These are phyloP conservation scores for Alethe diademata DNA, from an alignment of 2,113 vertebrate genomes.

Conservation along the genomic window DNA sequence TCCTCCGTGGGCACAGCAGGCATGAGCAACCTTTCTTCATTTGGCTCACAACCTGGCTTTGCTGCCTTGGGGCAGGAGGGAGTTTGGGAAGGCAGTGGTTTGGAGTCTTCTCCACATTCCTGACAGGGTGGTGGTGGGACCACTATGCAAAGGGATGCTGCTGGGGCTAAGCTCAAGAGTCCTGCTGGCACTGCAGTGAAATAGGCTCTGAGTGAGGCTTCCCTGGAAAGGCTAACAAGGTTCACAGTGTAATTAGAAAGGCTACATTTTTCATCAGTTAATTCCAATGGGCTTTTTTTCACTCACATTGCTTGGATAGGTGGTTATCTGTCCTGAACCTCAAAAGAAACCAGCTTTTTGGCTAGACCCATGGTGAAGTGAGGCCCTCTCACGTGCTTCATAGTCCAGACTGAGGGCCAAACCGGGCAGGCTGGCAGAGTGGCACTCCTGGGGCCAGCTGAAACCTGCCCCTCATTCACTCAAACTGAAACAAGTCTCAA, in stretches of 20 bases:
- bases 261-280: background rate
- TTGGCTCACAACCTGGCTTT: background rate
- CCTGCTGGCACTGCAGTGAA: background rate
- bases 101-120: background rate
- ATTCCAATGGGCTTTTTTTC: fast-evolving
- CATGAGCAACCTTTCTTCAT: background rate
- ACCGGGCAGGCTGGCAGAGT: background rate
- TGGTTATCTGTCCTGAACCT: background rate
- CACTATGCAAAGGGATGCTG: background rate
- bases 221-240: background rate
- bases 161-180: fast-evolving
- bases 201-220: background rate
- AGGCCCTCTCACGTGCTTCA: fast-evolving
- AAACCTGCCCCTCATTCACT: background rate
- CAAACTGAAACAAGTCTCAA: background rate
- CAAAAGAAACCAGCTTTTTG: background rate
- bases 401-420: background rate
- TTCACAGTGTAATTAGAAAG: background rate
- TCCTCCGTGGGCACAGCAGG: fast-evolving
- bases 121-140: background rate
- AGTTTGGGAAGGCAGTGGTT: background rate
- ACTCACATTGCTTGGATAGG: background rate
- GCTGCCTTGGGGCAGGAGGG: background rate
- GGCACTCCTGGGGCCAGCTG: background rate
- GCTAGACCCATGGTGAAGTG: background rate